Conservation (phyloP, 2,113 vertebrate species). For the Glaucomys volans region DNA sequence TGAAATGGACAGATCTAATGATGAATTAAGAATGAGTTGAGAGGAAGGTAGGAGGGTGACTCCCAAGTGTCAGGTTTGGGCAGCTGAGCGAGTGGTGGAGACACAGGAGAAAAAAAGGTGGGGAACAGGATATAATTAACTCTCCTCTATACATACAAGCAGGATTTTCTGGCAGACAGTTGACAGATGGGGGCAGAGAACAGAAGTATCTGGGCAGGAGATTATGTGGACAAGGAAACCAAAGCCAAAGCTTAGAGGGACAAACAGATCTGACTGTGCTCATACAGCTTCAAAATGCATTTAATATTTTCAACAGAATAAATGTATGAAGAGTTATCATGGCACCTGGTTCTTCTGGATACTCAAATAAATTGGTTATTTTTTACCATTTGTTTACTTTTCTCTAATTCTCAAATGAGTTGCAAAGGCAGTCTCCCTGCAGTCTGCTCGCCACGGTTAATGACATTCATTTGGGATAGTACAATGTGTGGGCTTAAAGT, state of each 20-base stretch:
- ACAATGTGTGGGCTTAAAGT: not conserved
- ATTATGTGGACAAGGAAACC: not conserved
- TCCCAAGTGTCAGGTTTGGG: not conserved
- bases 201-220: not conserved
- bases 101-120: not conserved
- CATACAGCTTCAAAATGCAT: not conserved
- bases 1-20: not conserved
- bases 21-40: not conserved
- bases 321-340: not conserved
- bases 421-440: not conserved
- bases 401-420: slow-evolving; percentile 14
- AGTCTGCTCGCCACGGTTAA: not conserved
- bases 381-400: slow-evolving; percentile 40
- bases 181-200: not conserved
- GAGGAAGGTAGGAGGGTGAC: not conserved
- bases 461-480: not conserved
- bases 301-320: not conserved
- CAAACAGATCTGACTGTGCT: not conserved
- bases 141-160: not conserved
- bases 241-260: not conserved
- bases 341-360: not conserved
- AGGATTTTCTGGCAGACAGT: not conserved
- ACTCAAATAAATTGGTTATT: not conserved
- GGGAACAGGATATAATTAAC: not conserved
- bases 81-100: not conserved